Evolutionary conservation across 2,888 invertebrate genomes (phyloP).

Genomic region (Gibbula magus): DNA sequence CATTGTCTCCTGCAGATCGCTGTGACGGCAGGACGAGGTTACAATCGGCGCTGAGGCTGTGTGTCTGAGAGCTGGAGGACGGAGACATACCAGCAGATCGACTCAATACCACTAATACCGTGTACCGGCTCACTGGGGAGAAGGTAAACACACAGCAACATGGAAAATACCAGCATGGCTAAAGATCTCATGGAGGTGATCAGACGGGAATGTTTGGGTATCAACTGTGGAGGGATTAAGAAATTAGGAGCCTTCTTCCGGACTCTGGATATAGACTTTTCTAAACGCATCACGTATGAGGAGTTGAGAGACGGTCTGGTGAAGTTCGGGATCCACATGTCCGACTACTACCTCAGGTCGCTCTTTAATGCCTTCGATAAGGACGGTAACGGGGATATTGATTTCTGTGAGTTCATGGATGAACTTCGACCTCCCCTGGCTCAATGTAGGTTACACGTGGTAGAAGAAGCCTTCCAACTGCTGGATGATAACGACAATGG

Average conservation of each 20-base stretch:
- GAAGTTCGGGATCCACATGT: slow-evolving; percentile 56
- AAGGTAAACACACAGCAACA: not conserved
- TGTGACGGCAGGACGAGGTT: too few relatives aligned
- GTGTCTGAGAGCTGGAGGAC: too few relatives aligned
- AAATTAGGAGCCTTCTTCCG: slow-evolving; percentile 58
- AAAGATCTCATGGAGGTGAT: slow-evolving; percentile 46
- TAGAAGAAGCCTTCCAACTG: slow-evolving; percentile 60
- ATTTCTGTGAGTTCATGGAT: slow-evolving; percentile 66
- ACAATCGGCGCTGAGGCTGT: too few relatives aligned
- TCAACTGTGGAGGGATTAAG: slow-evolving; percentile 57
- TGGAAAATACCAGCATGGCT: not conserved
- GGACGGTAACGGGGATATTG: slow-evolving; percentile 60
- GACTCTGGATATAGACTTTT: slow-evolving; percentile 61
- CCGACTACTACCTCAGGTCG: slow-evolving; percentile 52
- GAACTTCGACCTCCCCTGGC: slow-evolving; percentile 57
- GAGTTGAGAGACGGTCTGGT: slow-evolving; percentile 61
- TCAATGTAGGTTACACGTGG: slow-evolving; percentile 48
- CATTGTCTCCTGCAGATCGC: too few relatives aligned
- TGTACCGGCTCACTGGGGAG: too few relatives aligned
- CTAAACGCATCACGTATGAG: slow-evolving; percentile 53
- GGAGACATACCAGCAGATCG: too few relatives aligned
- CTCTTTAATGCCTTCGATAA: slow-evolving; percentile 60
- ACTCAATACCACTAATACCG: too few relatives aligned
- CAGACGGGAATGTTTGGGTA: slow-evolving; percentile 46
- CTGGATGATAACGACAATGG: slow-evolving; percentile 64